Evolutionary conservation across 2,888 invertebrate species (phyloP).

Genomic region (Margaritifera margaritifera): DNA sequence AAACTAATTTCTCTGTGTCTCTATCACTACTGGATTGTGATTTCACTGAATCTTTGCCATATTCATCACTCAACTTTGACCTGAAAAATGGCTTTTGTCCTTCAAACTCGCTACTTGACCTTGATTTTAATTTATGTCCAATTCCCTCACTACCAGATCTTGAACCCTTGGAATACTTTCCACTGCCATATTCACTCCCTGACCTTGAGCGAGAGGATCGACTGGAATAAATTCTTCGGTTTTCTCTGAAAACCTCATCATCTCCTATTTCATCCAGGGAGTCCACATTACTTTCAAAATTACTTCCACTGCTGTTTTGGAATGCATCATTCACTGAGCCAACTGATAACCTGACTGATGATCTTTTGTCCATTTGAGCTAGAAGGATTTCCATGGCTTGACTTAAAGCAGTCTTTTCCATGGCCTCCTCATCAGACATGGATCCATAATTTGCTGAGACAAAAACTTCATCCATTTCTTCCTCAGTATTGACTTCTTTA

Average conservation of each 20-base stretch:
- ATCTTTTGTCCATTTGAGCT: constrained; percentile 53
- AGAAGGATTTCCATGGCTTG: constrained; percentile 58
- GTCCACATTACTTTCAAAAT: no score
- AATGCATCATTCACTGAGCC: constrained; percentile 30
- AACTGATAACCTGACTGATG: constrained; percentile 34
- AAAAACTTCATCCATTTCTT: constrained; percentile 34
- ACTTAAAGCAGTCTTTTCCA: constrained; percentile 54
- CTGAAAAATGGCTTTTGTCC: no score
- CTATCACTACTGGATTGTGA: constrained; percentile 27
- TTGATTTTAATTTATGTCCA: constrained; percentile 12
- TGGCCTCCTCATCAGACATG: constrained; percentile 25
- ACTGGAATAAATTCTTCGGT: constrained; percentile 14
- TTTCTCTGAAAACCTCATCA: constrained; percentile 44
- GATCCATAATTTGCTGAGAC: constrained; percentile 35
- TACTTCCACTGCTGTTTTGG: constrained; percentile 11
- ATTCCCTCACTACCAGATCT: constrained; percentile 18
- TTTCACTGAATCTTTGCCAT: neutral
- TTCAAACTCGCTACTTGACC: neutral
- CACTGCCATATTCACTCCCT: constrained; percentile 1
- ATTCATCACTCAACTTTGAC: no score
- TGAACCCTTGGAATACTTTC: constrained; percentile 20
- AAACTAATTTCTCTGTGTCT: constrained; percentile 45
- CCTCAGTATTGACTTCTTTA: constrained; percentile 31
- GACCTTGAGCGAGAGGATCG: neutral
- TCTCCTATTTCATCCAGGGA: constrained; percentile 26